Evolutionary conservation across 1,140 invertebrate genomes (phyloP), one percentile per base, ranked within the genome.

Genomic region (Sinella curviseta): DNA sequence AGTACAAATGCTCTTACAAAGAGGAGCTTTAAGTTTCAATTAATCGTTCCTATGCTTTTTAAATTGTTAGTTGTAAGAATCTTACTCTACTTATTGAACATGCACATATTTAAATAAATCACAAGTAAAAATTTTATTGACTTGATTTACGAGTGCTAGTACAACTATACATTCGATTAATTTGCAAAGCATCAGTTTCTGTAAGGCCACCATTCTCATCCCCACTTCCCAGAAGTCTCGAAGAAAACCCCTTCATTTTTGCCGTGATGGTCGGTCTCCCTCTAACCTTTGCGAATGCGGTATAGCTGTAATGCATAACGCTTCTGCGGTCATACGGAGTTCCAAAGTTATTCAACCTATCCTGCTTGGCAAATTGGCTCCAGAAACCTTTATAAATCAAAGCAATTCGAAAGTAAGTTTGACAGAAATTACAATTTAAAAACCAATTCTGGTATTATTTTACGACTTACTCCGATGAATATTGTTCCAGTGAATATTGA

Each of bases 261-360:
- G 65, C 1, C 8, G 31, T 33, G 26, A 70, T 70, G 2, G 65
- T 31, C 3, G 65, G 65, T 17, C 26, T 24, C 2, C 8, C 2
- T 30, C 65, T 1, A 30, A 31, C 31, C 12, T 30, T 70, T n/a
- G 65, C 26, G 31, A 70, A 70, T 2, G 65, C 65, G 12, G 30
- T 70, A n/a, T 70, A 70, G 31, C 8, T 17, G 31, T 70, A 70
- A 70, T 70, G 65, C 65, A 70, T 70, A 3, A 70, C 65, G 31
- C 65, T 70, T 33, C 65, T 24, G 30, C 2, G n/a, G 30, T 70
- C 65, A 33, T 70, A 70, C 8, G 14, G 4, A 31, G 65, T 70
- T 31, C 31, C 31, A 33, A 31, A 70, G 65, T 70, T 70, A 8
- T 31, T 33, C 31, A 70, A 30, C 3, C 24, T 30, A 2, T 24